Evolutionary conservation across 2,113 vertebrate species (phyloP), one percentile per base, ranked within the genome.

Genomic region (Cariama cristata): DNA sequence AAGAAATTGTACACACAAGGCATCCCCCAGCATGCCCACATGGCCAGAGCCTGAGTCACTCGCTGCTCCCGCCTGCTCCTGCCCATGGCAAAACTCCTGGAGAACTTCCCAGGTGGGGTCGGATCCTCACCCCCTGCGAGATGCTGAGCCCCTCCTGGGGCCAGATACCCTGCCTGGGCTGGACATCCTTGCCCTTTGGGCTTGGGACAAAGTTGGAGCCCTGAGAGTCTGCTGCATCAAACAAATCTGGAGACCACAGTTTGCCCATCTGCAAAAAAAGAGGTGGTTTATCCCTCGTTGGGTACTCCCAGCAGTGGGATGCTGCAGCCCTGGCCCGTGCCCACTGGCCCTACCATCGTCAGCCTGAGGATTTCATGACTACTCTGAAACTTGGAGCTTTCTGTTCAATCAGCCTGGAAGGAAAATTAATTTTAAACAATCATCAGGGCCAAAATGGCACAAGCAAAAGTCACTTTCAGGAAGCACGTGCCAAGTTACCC

Each of bases 51-150:
- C 82, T 62, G 90, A 77, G 83, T 53, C 93, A 89, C n/a, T 15
- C 4, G 0, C 55, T 72, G 62, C 74, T 91, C 64, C 56, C 4
- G 3, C 50, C 14, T 21, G 27, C 40, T 18, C 44, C 83, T 1
- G 5, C 62, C 49, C 71, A 0, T 0, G n/a, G 50, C 42, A 42
- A 66, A 95, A 59, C 52, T 67, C 59, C 50, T 35, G 52, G 21
- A 69, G 47, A 56, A n/a, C 40, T 22, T 63, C 71, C 42, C 69
- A 85, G 33, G 22, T 38, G 32, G 33, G 40, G 23, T 24, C 9
- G 0, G 23, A 85, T 63, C 59, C 67, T 90, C 35, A 69, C 1
- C 3, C 5, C 2, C 9, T 8, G 8, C 0, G 0, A 49, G 63
- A 26, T 63, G 32, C 40, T 63, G 88, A 84, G 69, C 21, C 26